phyloP scores from a whole-genome alignment of 2,113 vertebrate genomes.

The Percina caprodes region DNA sequence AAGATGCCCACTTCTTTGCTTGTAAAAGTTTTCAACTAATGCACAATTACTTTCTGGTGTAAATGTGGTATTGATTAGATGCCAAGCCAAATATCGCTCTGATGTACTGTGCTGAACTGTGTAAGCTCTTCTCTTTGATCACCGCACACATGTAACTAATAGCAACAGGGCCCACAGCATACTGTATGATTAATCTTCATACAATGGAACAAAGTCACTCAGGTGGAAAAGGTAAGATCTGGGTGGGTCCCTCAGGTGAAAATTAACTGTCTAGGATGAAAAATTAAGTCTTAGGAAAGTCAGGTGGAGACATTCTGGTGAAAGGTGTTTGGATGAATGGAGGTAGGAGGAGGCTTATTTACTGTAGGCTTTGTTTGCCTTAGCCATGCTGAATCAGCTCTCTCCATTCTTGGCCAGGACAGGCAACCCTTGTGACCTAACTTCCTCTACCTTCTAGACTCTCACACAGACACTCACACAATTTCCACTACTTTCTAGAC shows the following conservation, averaged over 20 bases:
- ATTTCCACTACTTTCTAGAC: constrained; percentile 24
- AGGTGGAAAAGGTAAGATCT: constrained; percentile 43
- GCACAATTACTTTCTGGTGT: constrained; percentile 25
- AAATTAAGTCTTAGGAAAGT: constrained; percentile 29
- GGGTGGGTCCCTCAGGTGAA: constrained; percentile 37
- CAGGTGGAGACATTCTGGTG: not conserved
- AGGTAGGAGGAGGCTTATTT: constrained; percentile 48
- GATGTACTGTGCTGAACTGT: constrained; percentile 43
- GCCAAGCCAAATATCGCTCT: constrained; percentile 37
- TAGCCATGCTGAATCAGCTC: constrained; percentile 69
- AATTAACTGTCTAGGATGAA: constrained; percentile 31
- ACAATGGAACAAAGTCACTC: constrained; percentile 21
- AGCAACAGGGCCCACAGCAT: constrained; percentile 28
- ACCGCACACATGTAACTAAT: constrained; percentile 42
- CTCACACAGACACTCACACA: constrained; percentile 6
- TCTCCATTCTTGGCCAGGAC: constrained; percentile 52
- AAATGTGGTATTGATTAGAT: constrained; percentile 58
- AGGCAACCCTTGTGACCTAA: constrained; percentile 50
- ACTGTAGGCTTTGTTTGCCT: constrained; percentile 50
- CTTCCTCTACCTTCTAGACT: constrained; percentile 40
- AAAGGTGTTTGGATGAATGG: constrained; percentile 28
- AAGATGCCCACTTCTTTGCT: constrained; percentile 31
- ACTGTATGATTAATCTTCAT: constrained; percentile 19
- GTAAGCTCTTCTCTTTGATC: constrained; percentile 54
- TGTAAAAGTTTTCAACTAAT: constrained; percentile 32